These are phyloP conservation scores for Venturia canescens DNA, from an alignment of 1,140 invertebrate genomes.

Conservation along the genomic window DNA sequence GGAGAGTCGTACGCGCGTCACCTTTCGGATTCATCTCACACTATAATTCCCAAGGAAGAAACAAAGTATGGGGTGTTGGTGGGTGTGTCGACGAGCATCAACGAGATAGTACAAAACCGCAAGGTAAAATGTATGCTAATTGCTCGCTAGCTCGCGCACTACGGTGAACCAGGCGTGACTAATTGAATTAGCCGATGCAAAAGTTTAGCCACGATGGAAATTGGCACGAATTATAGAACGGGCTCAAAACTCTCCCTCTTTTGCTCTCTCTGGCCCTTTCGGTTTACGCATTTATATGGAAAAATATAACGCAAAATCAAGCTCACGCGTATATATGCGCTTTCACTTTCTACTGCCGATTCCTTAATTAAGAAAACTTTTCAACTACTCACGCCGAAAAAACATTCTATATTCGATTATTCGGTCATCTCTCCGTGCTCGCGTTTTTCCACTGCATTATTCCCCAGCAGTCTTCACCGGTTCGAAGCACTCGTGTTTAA, in stretches of 20 bases:
- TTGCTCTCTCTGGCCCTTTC: constrained; percentile 5
- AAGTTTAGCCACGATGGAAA: constrained; percentile 60
- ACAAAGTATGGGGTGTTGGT: neutral
- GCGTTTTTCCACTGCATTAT: too few relatives aligned
- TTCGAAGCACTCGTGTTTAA: too few relatives aligned
- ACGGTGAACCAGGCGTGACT: constrained; percentile 55
- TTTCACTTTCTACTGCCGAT: neutral
- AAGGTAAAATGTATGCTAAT: constrained; percentile 64
- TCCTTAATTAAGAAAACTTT: neutral
- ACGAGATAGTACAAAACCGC: constrained; percentile 40
- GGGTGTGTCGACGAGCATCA: constrained; percentile 14
- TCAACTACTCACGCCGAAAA: too few relatives aligned
- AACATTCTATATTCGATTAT: too few relatives aligned
- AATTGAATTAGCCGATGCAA: constrained; percentile 66
- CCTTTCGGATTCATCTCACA: too few relatives aligned
- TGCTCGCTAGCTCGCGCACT: constrained; percentile 45
- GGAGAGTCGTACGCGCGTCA: too few relatives aligned
- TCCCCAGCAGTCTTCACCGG: too few relatives aligned
- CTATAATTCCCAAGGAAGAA: too few relatives aligned
- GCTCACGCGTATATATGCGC: neutral
- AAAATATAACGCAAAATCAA: neutral
- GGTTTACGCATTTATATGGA: neutral
- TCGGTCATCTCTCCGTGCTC: too few relatives aligned
- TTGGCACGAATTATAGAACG: constrained; percentile 65
- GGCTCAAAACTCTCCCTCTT: constrained; percentile 38